Percentiles rank a stretch among this genome's conserved stretches.
Evolutionary conservation across 2,797 vertebrate species (phyloP).

Genomic region (Dipus sagitta): DNA sequence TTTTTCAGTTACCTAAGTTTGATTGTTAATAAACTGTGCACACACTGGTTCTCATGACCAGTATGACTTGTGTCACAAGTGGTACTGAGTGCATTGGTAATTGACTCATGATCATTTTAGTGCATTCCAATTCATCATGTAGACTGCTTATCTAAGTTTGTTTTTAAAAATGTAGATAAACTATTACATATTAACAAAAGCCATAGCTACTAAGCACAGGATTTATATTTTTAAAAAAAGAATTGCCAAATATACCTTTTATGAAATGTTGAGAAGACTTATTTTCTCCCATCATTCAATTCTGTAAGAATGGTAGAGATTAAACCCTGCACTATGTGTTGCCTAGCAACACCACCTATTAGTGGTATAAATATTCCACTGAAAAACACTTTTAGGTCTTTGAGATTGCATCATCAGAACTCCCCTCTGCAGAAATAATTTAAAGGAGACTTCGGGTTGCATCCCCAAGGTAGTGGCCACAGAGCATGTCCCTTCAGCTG

Average conservation of each 20-base stretch:
- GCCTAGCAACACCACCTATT: conserved; percentile 66
- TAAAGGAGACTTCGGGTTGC: neutral
- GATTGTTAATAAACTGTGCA: conserved; percentile 14
- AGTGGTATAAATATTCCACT: conserved; percentile 58
- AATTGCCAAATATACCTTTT: conserved; percentile 27
- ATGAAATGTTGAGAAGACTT: conserved; percentile 40
- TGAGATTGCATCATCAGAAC: conserved; percentile 56
- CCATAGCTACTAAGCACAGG: neutral
- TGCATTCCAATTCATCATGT: conserved; percentile 26
- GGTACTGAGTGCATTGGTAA: conserved; percentile 34
- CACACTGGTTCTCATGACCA: neutral
- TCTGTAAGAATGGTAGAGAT: conserved; percentile 58
- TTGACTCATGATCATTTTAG: conserved; percentile 21
- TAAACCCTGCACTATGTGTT: conserved; percentile 61
- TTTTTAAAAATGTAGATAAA: neutral
- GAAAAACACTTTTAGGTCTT: conserved; percentile 53
- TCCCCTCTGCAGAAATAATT: conserved; percentile 8
- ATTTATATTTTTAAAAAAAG: conserved; percentile 1
- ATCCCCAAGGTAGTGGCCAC: neutral
- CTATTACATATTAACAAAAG: neutral
- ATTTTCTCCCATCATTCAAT: conserved; percentile 64
- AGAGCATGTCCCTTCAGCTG: too few species aligned
- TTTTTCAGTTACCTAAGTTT: neutral
- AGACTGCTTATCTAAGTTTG: neutral
- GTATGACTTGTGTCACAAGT: neutral